A percentile compares a stretch with the other conserved stretches of the same genome.
Conservation (phyloP, 2,113 vertebrate species). For the Tinamus guttatus region DNA sequence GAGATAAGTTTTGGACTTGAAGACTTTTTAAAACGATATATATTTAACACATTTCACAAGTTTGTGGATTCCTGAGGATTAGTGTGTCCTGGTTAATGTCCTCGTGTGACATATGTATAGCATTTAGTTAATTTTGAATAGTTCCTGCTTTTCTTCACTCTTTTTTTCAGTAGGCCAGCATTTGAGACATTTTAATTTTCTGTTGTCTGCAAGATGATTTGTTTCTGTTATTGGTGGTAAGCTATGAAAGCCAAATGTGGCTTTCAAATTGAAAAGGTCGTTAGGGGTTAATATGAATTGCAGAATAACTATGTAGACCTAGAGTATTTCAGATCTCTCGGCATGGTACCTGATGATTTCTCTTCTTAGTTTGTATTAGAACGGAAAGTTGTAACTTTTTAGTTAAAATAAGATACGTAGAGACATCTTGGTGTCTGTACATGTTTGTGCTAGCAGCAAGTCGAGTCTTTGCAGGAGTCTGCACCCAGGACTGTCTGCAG, state of each 20-base stretch:
- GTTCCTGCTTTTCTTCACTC: background rate
- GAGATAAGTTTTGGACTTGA: background rate
- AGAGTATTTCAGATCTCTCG: background rate
- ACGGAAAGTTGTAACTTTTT: background rate
- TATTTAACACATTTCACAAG: background rate
- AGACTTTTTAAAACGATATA: background rate
- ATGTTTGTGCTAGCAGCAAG: background rate
- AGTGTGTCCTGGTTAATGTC: background rate
- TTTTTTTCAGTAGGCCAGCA: background rate
- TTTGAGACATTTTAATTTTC: background rate
- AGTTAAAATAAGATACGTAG: background rate
- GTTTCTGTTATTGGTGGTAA: background rate
- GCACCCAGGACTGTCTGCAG: accelerated
- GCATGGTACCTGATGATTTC: background rate
- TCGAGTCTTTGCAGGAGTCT: background rate
- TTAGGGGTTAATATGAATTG: background rate
- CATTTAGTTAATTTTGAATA: background rate
- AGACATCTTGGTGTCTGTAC: background rate
- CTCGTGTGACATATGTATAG: background rate
- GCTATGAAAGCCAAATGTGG: conserved; percentile 24
- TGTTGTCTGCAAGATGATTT: background rate
- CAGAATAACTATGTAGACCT: background rate
- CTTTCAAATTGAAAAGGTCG: conserved; percentile 30
- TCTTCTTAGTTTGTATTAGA: background rate
- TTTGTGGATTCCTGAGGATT: background rate